phyloP scores from a whole-genome alignment of 2,888 invertebrate genomes.

The Drosophila meridionalis region DNA sequence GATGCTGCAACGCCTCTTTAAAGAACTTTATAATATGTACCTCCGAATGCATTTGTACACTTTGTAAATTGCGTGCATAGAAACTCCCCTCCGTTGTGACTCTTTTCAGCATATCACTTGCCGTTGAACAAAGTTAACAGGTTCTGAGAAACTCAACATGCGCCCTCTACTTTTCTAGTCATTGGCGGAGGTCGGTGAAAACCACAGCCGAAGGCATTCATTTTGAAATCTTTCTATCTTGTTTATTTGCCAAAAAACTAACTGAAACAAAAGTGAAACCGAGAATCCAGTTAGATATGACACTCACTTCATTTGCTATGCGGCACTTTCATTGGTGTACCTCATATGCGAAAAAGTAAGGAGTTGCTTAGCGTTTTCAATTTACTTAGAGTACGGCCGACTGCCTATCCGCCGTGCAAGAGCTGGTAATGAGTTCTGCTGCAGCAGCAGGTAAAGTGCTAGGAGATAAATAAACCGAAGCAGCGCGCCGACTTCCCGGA shows the following conservation, averaged over 20 bases:
- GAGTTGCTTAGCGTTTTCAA: constrained; percentile 63
- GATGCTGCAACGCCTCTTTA: background rate
- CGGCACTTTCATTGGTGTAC: constrained; percentile 42
- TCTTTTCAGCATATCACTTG: constrained; percentile 13
- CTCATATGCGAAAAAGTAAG: constrained; percentile 22
- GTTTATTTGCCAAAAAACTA: background rate
- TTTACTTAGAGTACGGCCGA: constrained; percentile 55
- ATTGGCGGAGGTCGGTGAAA: background rate
- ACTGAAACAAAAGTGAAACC: constrained; percentile 33
- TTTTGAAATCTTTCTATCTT: background rate
- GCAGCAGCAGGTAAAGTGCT: constrained; percentile 52
- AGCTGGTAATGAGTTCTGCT: constrained; percentile 32
- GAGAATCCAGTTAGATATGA: constrained; percentile 41
- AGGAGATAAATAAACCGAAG: constrained; percentile 74
- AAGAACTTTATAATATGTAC: background rate
- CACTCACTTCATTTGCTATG: constrained; percentile 39
- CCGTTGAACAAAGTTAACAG: constrained; percentile 10
- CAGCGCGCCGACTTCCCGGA: constrained; percentile 64
- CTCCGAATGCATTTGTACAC: background rate
- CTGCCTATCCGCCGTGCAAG: background rate
- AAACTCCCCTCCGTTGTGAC: background rate
- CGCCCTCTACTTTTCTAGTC: constrained; percentile 39
- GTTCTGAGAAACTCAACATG: constrained; percentile 20
- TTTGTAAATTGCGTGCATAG: constrained; percentile 23
- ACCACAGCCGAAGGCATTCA: constrained; percentile 5